Evolutionary conservation across 2,888 invertebrate species (phyloP), one percentile per base, ranked within the genome.

Genomic region (Lasioglossum lativentre): DNA sequence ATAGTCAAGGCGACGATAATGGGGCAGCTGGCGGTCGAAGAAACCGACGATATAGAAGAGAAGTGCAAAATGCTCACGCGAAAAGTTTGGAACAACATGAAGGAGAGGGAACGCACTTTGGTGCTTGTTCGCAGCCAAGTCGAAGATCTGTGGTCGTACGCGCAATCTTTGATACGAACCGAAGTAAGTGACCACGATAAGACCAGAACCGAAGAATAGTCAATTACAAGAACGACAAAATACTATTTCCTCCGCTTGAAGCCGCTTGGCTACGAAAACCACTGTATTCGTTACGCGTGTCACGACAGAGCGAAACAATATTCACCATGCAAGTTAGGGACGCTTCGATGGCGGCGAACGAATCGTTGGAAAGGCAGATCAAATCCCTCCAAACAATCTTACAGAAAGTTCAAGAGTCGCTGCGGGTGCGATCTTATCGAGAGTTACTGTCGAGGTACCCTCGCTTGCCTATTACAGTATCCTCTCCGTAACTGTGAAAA

Each of bases 11-110:
- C 97, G 0, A 97, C 96, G 0, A 96, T 96, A 91, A 96, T 97
- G 95, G 97, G 97, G 0, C 97, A 97, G 91, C 94, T 97, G 1
- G 97, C 97, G 0, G 96, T 96, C 89, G 97, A 97, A 92, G 97
- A 97, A 92, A 94, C 97, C 42, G 96, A 97, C 78, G 97, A 97
- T 88, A 95, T 96, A 77, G 96, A 96, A 86, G 96, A 95, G 75
- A 96, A 96, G 90, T 97, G 96, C 92, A 96, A 96, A 89, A 95
- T 95, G 75, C 92, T 97, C 86, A 96, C 97, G 89, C 95, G 95
- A 75, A 96, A 96, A 78, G 96, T 97, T 70, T 96, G 96, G 94
- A 95, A 95, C 5, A 97, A 97, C 89, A 96, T 97, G 96, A 96
- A 96, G 87, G 96, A 96, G 86, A 95, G 97, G 76, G 96, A 96